These are phyloP conservation scores for Antrozous pallidus DNA, from an alignment of 2,797 vertebrate genomes.

Conservation along the genomic window DNA sequence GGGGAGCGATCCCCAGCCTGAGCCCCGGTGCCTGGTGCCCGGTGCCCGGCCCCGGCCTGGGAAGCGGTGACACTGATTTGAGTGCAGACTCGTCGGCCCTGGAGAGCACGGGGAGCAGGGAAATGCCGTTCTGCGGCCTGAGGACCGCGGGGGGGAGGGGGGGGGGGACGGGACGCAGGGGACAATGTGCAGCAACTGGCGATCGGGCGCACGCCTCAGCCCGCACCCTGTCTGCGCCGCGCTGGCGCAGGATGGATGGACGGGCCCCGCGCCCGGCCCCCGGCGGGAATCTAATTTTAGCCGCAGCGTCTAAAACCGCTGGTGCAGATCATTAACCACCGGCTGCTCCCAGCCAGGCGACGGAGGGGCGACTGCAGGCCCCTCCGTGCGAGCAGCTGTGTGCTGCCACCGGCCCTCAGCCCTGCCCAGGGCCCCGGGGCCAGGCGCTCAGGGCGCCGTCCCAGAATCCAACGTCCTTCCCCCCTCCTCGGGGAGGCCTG, in stretches of 20 bases:
- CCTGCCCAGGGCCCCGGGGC: neutral
- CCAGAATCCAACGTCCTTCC: neutral
- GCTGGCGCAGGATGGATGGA: neutral
- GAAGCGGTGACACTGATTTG: neutral
- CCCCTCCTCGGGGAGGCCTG: neutral
- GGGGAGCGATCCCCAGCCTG: too few relatives aligned
- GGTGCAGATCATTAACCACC: conserved; percentile 3
- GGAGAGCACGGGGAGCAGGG: neutral
- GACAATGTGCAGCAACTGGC: neutral
- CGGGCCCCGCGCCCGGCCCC: neutral
- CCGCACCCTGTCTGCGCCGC: neutral
- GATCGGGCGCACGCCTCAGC: neutral
- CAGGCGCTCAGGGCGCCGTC: fast-evolving
- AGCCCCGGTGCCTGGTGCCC: neutral
- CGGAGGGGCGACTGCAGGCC: neutral
- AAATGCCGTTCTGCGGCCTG: neutral
- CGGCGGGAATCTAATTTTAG: conserved; percentile 60
- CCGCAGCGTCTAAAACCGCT: conserved; percentile 5
- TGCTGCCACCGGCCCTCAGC: neutral
- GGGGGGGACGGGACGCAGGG: neutral
- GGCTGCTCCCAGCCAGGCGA: neutral
- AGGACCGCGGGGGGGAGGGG: neutral
- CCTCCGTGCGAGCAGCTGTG: fast-evolving
- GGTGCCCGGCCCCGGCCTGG: too few relatives aligned
- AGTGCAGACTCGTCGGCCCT: neutral